phyloP scores from a whole-genome alignment of 2,797 vertebrate species.

The Sylvilagus floridanus region DNA sequence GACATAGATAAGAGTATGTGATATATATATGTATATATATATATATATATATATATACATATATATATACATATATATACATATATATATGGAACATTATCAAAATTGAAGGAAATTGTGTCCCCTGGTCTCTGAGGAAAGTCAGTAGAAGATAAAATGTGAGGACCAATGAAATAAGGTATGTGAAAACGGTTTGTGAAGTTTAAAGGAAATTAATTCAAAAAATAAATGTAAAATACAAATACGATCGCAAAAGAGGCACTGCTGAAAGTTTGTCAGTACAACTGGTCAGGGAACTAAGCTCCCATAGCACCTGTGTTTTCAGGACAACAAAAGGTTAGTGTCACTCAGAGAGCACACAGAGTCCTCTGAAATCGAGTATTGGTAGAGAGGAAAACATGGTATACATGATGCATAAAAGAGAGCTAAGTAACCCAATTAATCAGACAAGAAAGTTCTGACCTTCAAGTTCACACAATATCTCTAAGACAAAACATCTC shows the following conservation, averaged over 20 bases:
- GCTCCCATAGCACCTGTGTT: background rate
- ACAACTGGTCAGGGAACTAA: background rate
- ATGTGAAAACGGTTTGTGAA: background rate
- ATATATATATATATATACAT: too few species aligned
- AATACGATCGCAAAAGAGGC: background rate
- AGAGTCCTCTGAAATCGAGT: background rate
- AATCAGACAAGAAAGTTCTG: background rate
- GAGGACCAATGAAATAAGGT: background rate
- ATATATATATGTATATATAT: background rate
- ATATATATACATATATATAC: background rate
- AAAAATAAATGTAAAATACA: background rate
- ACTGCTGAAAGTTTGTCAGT: background rate
- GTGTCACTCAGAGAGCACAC: background rate
- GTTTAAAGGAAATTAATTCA: background rate
- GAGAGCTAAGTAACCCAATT: background rate
- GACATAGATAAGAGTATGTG: background rate
- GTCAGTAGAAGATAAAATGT: background rate
- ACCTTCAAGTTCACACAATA: background rate
- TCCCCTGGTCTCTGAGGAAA: background rate
- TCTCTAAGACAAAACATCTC: background rate
- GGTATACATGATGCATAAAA: background rate
- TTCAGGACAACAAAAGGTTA: background rate
- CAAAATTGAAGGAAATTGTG: background rate
- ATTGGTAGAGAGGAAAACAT: background rate
- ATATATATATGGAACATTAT: background rate